Evolutionary conservation across 1,140 invertebrate genomes (phyloP), one percentile per base, ranked within the genome.

Genomic region (Trypoxylus dichotomus): DNA sequence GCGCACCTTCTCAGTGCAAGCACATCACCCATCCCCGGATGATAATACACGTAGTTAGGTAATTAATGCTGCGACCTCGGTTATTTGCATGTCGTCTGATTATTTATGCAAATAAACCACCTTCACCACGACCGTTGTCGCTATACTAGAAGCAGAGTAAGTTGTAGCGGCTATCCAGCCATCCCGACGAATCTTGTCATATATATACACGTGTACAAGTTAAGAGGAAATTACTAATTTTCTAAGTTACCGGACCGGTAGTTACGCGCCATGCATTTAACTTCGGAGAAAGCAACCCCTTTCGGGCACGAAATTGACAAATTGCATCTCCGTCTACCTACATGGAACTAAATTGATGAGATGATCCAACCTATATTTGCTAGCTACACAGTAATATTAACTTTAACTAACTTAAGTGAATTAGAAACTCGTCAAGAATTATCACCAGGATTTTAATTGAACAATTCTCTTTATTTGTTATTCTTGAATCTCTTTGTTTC

Each of bases 161-260:
- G n/a, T 54, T 54, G 15, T 54, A 19, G 47, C 19, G n/a, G 32
- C 68, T 15, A 27, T 27, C 19, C 75, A 19, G 29, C 32, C 41
- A 13, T 63, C 21, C 29, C 21, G 15, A 6, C 63, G 68, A n/a
- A 72, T 19, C 68, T 29, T 37, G 60, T 41, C 68, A 24, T 77
- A 21, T 43, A 60, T 77, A 71, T 68, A 37, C 78, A 54, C 47
- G 47, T 54, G 15, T 54, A 19, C 47, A 54, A 54, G 15, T 54
- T 77, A 80, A 81, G 80, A 76, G 82, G 82, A 84, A 82, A 84
- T 84, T 84, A 80, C 81, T 84, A 84, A 84, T 84, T 84, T 84
- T 83, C 83, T 78, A 77, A 79, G 74, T 80, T 76, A 79, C 76
- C 79, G 77, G 19, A 29, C 72, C 73, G 72, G 73, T 71, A 41